A percentile compares a stretch with the other conserved stretches of the same genome.
These are phyloP conservation scores for Furcifer pardalis DNA, from an alignment of 2,797 vertebrate species.

Conservation along the genomic window DNA sequence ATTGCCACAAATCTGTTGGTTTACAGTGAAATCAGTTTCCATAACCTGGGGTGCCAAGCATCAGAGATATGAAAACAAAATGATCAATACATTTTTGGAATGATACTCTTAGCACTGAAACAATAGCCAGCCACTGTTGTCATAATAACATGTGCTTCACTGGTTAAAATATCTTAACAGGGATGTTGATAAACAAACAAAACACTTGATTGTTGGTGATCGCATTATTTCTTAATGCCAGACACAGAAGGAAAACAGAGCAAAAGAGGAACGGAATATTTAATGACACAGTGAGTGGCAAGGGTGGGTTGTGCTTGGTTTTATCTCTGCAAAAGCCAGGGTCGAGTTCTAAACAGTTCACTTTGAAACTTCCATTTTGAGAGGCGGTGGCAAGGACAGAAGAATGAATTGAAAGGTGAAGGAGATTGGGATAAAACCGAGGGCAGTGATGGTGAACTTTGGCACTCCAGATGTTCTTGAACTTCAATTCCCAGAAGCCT, in stretches of 20 bases:
- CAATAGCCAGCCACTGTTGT: too few relatives aligned
- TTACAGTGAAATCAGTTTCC: not conserved
- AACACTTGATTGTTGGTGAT: not conserved
- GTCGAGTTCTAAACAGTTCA: not conserved
- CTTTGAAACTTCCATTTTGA: not conserved
- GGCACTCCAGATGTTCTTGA: too few relatives aligned
- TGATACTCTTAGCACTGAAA: not conserved
- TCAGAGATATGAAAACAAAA: not conserved
- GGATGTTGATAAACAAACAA: not conserved
- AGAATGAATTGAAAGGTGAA: not conserved
- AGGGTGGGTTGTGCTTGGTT: not conserved
- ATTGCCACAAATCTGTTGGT: not conserved
- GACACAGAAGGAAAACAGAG: not conserved
- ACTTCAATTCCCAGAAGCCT: too few relatives aligned
- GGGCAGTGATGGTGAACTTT: too few relatives aligned
- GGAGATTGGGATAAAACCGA: not conserved
- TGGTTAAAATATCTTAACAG: not conserved
- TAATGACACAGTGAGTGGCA: not conserved
- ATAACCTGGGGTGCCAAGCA: not conserved
- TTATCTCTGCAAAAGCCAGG: not conserved
- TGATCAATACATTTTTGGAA: not conserved
- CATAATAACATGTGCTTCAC: not conserved
- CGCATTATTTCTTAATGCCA: conserved; percentile 2
- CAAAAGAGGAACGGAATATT: not conserved
- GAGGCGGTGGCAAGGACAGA: not conserved